These are phyloP conservation scores for Amphimallon solstitiale DNA, from an alignment of 2,888 invertebrate species.

Conservation along the genomic window DNA sequence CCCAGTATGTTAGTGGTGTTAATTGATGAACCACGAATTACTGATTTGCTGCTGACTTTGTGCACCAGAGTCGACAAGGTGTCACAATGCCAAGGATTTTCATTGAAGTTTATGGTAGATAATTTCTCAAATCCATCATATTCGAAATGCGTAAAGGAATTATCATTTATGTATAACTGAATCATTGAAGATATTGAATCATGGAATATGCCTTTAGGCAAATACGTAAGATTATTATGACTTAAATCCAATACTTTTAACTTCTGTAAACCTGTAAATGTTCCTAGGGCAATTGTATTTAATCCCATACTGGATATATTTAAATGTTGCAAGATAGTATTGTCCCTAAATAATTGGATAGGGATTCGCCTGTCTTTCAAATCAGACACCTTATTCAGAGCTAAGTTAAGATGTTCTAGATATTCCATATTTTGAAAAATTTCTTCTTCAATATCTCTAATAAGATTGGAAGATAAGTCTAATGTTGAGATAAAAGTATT, in stretches of 20 bases:
- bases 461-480: neutral
- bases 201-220: conserved; percentile 19
- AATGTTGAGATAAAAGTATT: neutral
- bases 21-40: neutral
- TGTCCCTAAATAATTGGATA: conserved; percentile 15
- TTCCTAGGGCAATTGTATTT: conserved; percentile 7
- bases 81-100: conserved; percentile 3
- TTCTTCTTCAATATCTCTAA: neutral
- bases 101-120: neutral
- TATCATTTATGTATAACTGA: conserved; percentile 21
- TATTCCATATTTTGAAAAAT: neutral
- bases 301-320: conserved; percentile 10
- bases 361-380: neutral
- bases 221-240: conserved; percentile 9
- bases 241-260: conserved; percentile 17
- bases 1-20: neutral
- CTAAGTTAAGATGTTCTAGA: neutral
- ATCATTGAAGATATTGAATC: neutral
- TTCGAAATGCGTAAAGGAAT: conserved; percentile 17
- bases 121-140: conserved; percentile 5
- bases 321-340: neutral
- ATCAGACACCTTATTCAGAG: neutral
- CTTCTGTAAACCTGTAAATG: conserved; percentile 16
- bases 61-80: neutral
- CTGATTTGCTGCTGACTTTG: neutral